Evolutionary conservation across 2,888 invertebrate species (phyloP).

Genomic region (Epistrophella euchroma): DNA sequence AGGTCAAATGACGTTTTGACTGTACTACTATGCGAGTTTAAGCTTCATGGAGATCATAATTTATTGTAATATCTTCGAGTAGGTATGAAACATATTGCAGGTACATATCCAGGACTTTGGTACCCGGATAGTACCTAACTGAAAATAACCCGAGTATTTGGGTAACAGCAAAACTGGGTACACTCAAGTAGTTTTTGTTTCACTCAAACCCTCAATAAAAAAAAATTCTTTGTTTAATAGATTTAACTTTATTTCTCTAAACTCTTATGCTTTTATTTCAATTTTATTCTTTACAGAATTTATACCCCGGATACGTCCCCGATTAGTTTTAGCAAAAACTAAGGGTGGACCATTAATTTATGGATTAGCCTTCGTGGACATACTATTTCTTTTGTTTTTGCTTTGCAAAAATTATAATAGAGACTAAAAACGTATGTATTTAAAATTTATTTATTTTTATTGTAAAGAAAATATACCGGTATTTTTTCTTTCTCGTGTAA

Average conservation of each 20-base stretch:
- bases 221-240: background rate
- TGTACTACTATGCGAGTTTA: too few relatives aligned
- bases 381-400: conserved; percentile 70
- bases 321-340: conserved; percentile 46
- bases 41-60: too few relatives aligned
- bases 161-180: too few relatives aligned
- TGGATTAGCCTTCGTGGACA: conserved; percentile 58
- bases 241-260: background rate
- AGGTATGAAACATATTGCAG: too few relatives aligned
- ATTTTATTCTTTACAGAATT: conserved; percentile 56
- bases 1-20: too few relatives aligned
- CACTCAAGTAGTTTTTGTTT: too few relatives aligned
- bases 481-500: background rate
- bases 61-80: too few relatives aligned
- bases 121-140: too few relatives aligned
- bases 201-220: too few relatives aligned
- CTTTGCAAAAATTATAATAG: conserved; percentile 70
- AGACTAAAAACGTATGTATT: conserved; percentile 51
- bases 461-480: background rate
- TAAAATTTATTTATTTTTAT: background rate
- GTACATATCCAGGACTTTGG: too few relatives aligned
- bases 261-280: background rate
- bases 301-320: conserved; percentile 59
- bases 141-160: too few relatives aligned
- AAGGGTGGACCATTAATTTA: conserved; percentile 61